phyloP scores from a whole-genome alignment of 1,140 invertebrate genomes.

The Anadara kagoshimensis region DNA sequence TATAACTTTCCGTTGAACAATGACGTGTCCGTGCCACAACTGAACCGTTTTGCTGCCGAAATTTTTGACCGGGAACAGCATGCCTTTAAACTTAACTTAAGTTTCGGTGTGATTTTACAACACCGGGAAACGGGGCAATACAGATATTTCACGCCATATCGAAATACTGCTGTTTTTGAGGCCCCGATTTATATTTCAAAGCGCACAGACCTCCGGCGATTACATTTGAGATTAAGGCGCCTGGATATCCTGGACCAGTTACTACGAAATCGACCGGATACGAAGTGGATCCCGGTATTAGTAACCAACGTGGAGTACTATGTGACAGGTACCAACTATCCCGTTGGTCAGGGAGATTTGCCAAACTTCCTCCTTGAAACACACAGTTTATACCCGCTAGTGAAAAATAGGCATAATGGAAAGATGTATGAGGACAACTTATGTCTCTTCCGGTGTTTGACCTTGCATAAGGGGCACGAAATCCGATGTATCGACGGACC shows the following conservation, averaged over 20 bases:
- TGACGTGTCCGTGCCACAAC: slow-evolving; percentile 11
- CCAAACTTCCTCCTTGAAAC: slow-evolving; percentile 8
- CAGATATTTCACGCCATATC: slow-evolving; percentile 8
- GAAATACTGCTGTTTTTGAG: slow-evolving; percentile 18
- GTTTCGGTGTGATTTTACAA: slow-evolving; percentile 11
- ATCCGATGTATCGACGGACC: background rate
- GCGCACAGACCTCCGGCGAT: slow-evolving; percentile 6
- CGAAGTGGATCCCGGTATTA: slow-evolving; percentile 23
- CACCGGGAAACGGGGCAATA: slow-evolving; percentile 31
- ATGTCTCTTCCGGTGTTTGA: slow-evolving; percentile 26
- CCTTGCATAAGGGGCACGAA: slow-evolving; percentile 5
- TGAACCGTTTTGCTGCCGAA: slow-evolving; percentile 5
- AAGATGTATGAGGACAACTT: slow-evolving; percentile 9
- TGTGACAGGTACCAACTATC: slow-evolving; percentile 20
- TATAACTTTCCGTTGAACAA: slow-evolving; percentile 26
- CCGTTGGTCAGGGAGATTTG: slow-evolving; percentile 1
- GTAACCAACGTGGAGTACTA: slow-evolving; percentile 22
- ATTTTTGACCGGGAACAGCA: slow-evolving; percentile 24
- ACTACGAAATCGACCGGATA: slow-evolving; percentile 16
- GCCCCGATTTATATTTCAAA: slow-evolving; percentile 19
- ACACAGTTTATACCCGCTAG: slow-evolving; percentile 4
- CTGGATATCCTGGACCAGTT: slow-evolving; percentile 15
- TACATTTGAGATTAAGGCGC: slow-evolving; percentile 1
- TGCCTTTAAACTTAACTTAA: slow-evolving; percentile 22
- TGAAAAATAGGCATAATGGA: background rate